Conservation (phyloP, 2,797 vertebrate species). For the Pantherophis vulpinus region DNA sequence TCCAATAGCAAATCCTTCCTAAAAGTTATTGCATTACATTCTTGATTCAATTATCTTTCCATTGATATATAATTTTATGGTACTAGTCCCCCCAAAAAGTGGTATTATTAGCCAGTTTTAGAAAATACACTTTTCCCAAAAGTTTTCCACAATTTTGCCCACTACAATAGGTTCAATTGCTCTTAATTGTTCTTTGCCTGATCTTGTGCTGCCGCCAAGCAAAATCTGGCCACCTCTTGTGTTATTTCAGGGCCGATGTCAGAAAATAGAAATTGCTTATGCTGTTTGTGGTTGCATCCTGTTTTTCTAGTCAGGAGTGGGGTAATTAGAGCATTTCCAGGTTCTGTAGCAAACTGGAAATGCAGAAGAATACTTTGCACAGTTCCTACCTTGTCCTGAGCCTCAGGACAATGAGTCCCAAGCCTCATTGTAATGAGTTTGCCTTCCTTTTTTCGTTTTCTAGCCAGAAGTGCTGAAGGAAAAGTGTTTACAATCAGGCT, state of each 20-base stretch:
- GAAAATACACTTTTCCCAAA: no score
- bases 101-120: no score
- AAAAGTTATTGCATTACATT: no score
- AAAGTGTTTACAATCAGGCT: not conserved
- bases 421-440: not conserved
- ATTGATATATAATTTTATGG: no score
- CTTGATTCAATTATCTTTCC: no score
- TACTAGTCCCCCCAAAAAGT: no score
- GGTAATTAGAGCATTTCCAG: not conserved
- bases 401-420: not conserved
- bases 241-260: not conserved
- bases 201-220: not conserved
- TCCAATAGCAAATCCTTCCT: no score
- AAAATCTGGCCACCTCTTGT: not conserved
- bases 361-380: rapidly evolving
- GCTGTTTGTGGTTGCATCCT: not conserved
- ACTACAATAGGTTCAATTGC: not conserved
- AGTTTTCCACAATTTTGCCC: no score
- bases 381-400: not conserved
- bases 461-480: not conserved
- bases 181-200: not conserved
- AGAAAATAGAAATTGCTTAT: not conserved
- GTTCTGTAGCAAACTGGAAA: not conserved
- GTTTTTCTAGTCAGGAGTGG: not conserved
- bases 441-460: not conserved